Evolutionary conservation across 2,113 vertebrate genomes (phyloP).

Genomic region (Hippocampus guttulatus): DNA sequence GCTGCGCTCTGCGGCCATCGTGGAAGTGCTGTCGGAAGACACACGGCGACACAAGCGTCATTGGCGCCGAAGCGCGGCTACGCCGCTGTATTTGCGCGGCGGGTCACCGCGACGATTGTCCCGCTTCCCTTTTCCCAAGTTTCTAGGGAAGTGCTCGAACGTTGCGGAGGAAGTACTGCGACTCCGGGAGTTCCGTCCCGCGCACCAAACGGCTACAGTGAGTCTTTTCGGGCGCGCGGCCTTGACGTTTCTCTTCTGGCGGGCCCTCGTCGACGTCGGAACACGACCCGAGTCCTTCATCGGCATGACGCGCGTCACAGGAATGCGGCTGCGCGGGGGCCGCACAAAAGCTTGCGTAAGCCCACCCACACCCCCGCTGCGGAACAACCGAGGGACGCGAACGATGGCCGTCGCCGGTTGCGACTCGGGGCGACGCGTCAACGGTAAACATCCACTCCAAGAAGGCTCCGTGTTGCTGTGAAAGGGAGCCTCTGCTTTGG

Average conservation of each 20-base stretch:
- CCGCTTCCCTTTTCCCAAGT: constrained; percentile 48
- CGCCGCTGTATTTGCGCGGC: background rate
- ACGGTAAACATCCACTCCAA: constrained; percentile 10
- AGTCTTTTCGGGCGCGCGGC: background rate
- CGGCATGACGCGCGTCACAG: constrained; percentile 15
- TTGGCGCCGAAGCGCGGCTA: too few relatives aligned
- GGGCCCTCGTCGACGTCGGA: background rate
- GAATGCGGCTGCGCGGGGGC: constrained; percentile 32
- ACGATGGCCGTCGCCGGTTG: constrained; percentile 2
- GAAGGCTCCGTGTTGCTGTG: constrained; percentile 26
- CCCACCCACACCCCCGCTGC: constrained; percentile 19
- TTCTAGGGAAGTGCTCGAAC: constrained; percentile 50
- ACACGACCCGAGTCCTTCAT: constrained; percentile 13
- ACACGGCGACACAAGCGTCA: background rate
- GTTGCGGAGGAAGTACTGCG: constrained; percentile 59
- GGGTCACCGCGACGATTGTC: constrained; percentile 22
- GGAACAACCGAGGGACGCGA: background rate
- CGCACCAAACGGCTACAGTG: too few relatives aligned
- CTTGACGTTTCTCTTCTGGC: constrained; percentile 13
- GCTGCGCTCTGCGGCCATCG: constrained; percentile 94
- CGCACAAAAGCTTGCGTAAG: constrained; percentile 1
- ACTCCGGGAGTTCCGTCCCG: too few relatives aligned
- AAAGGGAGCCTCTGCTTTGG: constrained; percentile 24
- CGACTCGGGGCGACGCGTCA: constrained; percentile 5
- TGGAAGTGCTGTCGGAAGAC: constrained; percentile 83